Evolutionary conservation across 2,888 invertebrate species (phyloP), one percentile per base, ranked within the genome.

Genomic region (Endotricha flammealis): DNA sequence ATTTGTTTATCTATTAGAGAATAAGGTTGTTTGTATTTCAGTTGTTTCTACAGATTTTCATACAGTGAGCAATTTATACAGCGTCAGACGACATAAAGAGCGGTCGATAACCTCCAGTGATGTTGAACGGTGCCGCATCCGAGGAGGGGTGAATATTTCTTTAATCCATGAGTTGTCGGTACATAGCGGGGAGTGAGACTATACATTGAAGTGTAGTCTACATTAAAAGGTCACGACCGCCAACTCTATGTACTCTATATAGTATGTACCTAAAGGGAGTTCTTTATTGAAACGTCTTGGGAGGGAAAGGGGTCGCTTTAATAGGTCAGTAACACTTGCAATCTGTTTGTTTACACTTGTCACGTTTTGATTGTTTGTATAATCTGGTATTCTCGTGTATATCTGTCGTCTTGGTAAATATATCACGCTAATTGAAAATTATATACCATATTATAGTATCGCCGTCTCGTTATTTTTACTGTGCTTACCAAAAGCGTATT

Each of bases 241-340:
- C 69, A 68, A 62, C 78, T 63, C 63, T 80, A 77, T 76, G 66
- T 78, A 77, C 69, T 63, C 62, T 57, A 64, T 70, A 71, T 71
- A 68, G 67, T 69, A 74, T 57, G 70, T 76, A 76, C 72, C 73
- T 73, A 77, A 67, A 76, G 77, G 76, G 82, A 82, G 79, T 80
- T 83, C 80, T 83, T 82, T 83, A 83, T 82, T 79, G 81, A 82
- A 74, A 72, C 64, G 73, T 74, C 75, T 79, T 77, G 81, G 73
- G 73, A 68, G 73, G 59, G 64, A 75, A 78, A 80, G 79, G 83
- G 83, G 78, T 75, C 78, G 76, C 61, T 73, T 80, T 83, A 83
- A 79, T 82, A 83, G 85, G 85, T 85, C 85, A 85, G 77, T 82
- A 78, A 77, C 81, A 79, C 76, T 70, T 60, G 70, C 69, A 73